Evolutionary conservation across 2,888 invertebrate genomes (phyloP).

Genomic region (Steromphala cineraria): DNA sequence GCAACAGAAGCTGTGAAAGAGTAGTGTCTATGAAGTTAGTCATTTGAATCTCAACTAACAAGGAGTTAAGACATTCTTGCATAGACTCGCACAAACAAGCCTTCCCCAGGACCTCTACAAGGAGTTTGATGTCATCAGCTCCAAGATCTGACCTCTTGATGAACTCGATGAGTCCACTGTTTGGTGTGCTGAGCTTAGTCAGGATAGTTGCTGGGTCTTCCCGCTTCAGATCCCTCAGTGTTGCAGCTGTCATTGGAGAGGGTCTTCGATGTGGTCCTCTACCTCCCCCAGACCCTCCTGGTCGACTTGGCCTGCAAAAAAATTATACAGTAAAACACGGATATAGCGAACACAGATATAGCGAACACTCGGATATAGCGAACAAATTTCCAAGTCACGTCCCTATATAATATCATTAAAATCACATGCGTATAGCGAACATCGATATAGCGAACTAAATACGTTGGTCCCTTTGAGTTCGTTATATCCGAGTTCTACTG

Average conservation of each 20-base stretch:
- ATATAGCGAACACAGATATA: no score
- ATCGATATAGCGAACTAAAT: no score
- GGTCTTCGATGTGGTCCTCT: not conserved
- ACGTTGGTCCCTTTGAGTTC: no score
- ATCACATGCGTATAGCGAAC: no score
- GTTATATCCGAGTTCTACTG: no score
- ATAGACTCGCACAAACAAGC: conserved; percentile 14
- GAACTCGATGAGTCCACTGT: conserved; percentile 22
- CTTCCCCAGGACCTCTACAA: conserved; percentile 21
- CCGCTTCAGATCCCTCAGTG: not conserved
- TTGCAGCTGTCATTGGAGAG: not conserved
- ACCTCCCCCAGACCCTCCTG: not conserved
- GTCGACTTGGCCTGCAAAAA: no score
- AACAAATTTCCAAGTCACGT: no score
- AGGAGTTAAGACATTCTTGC: not conserved
- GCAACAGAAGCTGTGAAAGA: not conserved
- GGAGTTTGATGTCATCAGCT: conserved; percentile 18
- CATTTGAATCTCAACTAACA: not conserved
- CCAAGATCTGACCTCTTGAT: conserved; percentile 26
- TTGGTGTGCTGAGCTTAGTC: not conserved
- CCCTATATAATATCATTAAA: no score
- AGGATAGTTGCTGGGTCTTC: conserved; percentile 25
- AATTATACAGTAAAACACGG: no score
- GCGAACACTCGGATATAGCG: no score
- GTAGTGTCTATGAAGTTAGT: not conserved